Conservation (phyloP, 1,140 invertebrate species). For the Rhopalosiphum maidis region DNA sequence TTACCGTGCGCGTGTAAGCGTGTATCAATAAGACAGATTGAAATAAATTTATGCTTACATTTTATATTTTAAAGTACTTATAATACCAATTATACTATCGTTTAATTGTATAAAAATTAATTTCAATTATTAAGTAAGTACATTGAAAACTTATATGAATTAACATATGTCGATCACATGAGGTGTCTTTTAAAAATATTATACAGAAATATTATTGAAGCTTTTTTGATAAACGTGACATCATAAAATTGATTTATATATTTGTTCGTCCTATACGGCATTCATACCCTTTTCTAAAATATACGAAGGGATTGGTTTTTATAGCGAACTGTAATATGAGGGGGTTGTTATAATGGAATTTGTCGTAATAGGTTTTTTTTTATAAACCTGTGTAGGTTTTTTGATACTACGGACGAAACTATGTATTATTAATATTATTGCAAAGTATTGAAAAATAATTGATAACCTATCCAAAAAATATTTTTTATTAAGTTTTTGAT, state of each 20-base stretch:
- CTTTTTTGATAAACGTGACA: background rate
- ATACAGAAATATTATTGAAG: background rate
- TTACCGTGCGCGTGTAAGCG: background rate
- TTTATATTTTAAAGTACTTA: background rate
- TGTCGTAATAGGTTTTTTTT: background rate
- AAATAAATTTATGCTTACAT: background rate
- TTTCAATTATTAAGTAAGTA: background rate
- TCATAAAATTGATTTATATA: constrained; percentile 44
- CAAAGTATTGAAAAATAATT: background rate
- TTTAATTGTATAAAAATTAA: background rate
- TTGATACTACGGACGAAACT: background rate
- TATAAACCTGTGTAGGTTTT: background rate
- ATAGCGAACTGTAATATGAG: constrained; percentile 24
- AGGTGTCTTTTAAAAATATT: background rate
- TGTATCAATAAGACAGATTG: background rate
- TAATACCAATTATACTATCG: no score
- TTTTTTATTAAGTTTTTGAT: background rate
- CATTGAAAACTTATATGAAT: background rate
- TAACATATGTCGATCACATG: background rate
- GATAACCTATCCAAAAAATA: background rate
- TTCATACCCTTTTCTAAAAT: background rate
- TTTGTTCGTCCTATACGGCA: background rate
- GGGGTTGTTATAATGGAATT: constrained; percentile 43
- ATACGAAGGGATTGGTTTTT: constrained; percentile 14
- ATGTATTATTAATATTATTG: background rate